Base-by-base conservation (phyloP, 2,797 vertebrate genomes). In the Squalus acanthias region DNA sequence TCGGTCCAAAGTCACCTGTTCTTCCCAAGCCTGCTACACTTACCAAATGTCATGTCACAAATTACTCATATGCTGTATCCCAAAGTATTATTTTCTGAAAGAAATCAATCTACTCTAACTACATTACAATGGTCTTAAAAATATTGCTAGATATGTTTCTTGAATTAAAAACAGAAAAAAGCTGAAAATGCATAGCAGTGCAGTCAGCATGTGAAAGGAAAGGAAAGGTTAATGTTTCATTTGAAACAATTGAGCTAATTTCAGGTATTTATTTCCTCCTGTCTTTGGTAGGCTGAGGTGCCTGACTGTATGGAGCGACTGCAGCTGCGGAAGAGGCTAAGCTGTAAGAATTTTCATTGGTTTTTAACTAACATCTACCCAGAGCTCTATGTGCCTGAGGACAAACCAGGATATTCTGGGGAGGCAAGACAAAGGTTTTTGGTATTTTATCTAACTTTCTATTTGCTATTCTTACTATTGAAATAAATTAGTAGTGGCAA, bases 261-360 rank as follows among this genome's bases (percentile, higher is more conserved):
- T 67, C 91, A 65, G 17, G 46, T 24, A n/a, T 74, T 26, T 96
- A 70, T 91, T 96, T 96, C 92, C 96, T 96, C 79, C 74, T 82
- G 91, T 13, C 96, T 67, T 92, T 39, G 29, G 79, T 96, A 99
- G 99, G 98, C 97, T 33, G 98, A 98, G 97, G 98, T 97, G 53
- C 98, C 98, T 0, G 98, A 99, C 97, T 98, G 98, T 96, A 98
- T 97, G 0, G 98, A 98, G 63, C 98, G 98, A 46, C 97, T 98
- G 96, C 98, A 98, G 95, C 97, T 99, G 9, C 98, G 98, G 96
- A 98, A 96, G 88, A 98, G 97, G 96, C 97, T 99, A 95, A 98
- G 98, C 10, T 99, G 99, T 96, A 98, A 97, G 96, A 97, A 97
- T 79, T 99, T 99, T 97, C 98, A 98, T 53, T 99, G 98, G 99